A percentile compares a stretch with the other conserved stretches of the same genome.
Conservation (phyloP, 1,140 invertebrate species). For the Tetramorium parvispinum region DNA sequence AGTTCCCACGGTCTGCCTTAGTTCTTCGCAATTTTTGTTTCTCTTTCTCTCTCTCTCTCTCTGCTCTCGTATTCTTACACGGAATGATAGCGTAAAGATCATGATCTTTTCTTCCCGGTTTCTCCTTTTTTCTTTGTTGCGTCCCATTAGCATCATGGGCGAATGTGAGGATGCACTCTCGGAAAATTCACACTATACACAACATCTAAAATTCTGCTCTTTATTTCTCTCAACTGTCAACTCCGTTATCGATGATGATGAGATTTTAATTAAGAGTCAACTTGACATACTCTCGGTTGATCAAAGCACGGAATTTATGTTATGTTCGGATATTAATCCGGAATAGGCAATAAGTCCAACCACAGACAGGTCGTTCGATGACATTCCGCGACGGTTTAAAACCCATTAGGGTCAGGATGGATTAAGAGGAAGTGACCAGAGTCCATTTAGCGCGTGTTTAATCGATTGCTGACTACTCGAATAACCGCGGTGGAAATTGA, state of each 20-base stretch:
- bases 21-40: slow-evolving; percentile 17
- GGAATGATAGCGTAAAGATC: background rate
- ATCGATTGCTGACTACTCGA: slow-evolving; percentile 61
- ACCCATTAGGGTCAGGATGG: slow-evolving; percentile 60
- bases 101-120: slow-evolving; percentile 2
- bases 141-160: background rate
- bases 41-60: background rate
- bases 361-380: slow-evolving; percentile 35
- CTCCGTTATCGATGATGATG: background rate
- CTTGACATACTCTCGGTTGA: background rate
- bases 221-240: background rate
- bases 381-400: slow-evolving; percentile 61
- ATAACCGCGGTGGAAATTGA: slow-evolving; percentile 53
- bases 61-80: background rate
- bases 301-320: slow-evolving; percentile 1
- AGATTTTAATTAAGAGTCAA: slow-evolving; percentile 20
- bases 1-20: background rate
- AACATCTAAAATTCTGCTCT: background rate
- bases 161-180: background rate
- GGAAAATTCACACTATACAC: background rate
- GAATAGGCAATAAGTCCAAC: slow-evolving; percentile 20
- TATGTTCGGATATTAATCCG: slow-evolving; percentile 32
- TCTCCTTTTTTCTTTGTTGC: background rate
- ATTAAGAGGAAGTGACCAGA: slow-evolving; percentile 65
- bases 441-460: slow-evolving; percentile 64